A percentile compares a stretch with the other conserved stretches of the same genome.
phyloP scores from a whole-genome alignment of 2,113 vertebrate species.

The Dasyprocta punctata region DNA sequence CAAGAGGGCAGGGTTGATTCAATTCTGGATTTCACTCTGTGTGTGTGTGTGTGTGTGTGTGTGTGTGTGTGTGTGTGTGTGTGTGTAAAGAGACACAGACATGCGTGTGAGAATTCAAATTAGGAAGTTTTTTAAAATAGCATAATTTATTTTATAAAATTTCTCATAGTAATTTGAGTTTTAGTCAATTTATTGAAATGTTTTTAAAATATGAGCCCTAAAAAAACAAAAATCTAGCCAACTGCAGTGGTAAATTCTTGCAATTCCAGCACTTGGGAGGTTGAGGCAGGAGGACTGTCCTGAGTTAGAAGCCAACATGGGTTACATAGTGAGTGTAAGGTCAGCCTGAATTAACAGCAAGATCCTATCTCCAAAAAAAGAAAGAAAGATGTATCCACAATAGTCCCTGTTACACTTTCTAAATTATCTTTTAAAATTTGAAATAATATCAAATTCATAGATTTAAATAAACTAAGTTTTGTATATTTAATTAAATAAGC shows the following conservation, averaged over 20 bases:
- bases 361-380: background rate
- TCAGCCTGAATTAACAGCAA: background rate
- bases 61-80: background rate
- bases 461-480: background rate
- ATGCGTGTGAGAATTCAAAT: background rate
- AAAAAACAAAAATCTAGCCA: background rate
- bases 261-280: background rate
- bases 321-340: background rate
- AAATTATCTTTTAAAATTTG: background rate
- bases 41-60: background rate
- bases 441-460: background rate
- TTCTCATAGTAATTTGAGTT: background rate
- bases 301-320: too few species aligned
- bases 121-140: background rate
- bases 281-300: background rate
- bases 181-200: background rate
- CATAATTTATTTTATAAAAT: background rate
- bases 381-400: background rate
- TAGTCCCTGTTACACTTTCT: background rate
- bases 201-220: background rate
- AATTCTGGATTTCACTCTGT: background rate
- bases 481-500: background rate
- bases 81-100: background rate
- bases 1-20: constrained; percentile 70
- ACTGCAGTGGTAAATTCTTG: background rate